phyloP scores from a whole-genome alignment of 2,888 invertebrate species.

The Orthosia gracilis region DNA sequence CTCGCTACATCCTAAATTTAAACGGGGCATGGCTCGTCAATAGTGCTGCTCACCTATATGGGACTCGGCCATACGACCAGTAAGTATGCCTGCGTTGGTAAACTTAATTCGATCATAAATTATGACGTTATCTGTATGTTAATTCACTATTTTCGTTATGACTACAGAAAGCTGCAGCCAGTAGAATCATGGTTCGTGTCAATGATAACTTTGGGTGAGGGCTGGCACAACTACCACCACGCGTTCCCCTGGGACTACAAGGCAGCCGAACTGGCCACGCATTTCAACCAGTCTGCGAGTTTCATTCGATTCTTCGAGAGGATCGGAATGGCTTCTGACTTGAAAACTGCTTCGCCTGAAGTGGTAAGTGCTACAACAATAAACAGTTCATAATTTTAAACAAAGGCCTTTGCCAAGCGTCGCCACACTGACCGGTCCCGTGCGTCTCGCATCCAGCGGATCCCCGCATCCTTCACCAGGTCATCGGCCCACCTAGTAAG shows the following conservation, averaged over 20 bases:
- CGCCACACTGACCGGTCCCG: too few species aligned
- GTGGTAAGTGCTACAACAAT: slow-evolving; percentile 71
- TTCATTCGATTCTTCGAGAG: slow-evolving; percentile 92
- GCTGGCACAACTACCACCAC: slow-evolving; percentile 98
- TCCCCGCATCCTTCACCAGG: too few species aligned
- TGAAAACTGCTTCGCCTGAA: slow-evolving; percentile 88
- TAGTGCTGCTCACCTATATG: slow-evolving; percentile 95
- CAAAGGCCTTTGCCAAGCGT: too few species aligned
- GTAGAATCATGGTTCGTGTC: slow-evolving; percentile 95
- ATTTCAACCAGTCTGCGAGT: slow-evolving; percentile 91
- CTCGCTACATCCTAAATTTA: slow-evolving; percentile 92
- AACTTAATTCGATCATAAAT: too few species aligned
- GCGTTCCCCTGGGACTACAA: slow-evolving; percentile 98
- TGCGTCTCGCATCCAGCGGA: too few species aligned
- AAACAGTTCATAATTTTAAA: too few species aligned
- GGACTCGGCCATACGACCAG: slow-evolving; percentile 95
- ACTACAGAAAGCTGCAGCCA: slow-evolving; percentile 93
- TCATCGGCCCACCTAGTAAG: too few species aligned
- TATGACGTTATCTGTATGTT: slow-evolving; percentile 16
- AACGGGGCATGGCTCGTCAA: slow-evolving; percentile 96
- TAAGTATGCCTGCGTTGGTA: slow-evolving; percentile 66
- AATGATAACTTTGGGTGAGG: slow-evolving; percentile 94
- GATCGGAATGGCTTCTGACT: slow-evolving; percentile 92
- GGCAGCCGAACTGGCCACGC: slow-evolving; percentile 95
- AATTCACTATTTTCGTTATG: slow-evolving; percentile 13